Percentiles rank a stretch among this genome's conserved stretches.
Evolutionary conservation across 2,797 vertebrate species (phyloP).

Genomic region (Salarias fasciatus): DNA sequence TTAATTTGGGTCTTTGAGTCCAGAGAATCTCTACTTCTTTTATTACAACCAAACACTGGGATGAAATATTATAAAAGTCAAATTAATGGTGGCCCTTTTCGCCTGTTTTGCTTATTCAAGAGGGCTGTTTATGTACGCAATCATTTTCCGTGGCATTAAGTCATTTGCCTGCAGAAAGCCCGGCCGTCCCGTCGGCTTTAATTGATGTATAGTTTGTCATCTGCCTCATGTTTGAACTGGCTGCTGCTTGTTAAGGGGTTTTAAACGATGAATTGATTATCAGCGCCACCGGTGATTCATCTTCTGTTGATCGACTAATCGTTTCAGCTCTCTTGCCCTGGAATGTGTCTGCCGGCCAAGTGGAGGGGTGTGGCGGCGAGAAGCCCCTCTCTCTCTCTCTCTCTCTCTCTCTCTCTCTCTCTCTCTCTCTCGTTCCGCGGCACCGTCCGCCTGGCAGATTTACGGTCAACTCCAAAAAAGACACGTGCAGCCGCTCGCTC

Average conservation of each 20-base stretch:
- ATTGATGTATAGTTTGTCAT: neutral
- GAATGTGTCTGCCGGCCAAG: slow-evolving; percentile 25
- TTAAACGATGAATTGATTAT: neutral
- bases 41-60: too few relatives aligned
- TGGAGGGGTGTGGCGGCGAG: slow-evolving; percentile 48
- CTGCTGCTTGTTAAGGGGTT: neutral
- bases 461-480: slow-evolving; percentile 51
- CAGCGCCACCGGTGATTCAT: neutral
- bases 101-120: neutral
- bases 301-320: neutral
- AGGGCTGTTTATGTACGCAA: neutral
- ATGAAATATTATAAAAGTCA: too few relatives aligned
- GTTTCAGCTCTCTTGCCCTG: neutral
- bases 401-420: too few relatives aligned
- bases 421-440: too few relatives aligned
- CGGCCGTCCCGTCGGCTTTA: neutral
- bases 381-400: slow-evolving; percentile 26
- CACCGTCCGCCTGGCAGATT: slow-evolving; percentile 56
- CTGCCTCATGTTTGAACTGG: neutral
- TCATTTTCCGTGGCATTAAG: neutral
- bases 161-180: slow-evolving; percentile 3
- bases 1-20: too few relatives aligned
- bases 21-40: too few relatives aligned
- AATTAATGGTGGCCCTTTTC: too few relatives aligned
- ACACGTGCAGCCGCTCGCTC: slow-evolving; percentile 44